These are phyloP conservation scores for Nebria brevicollis DNA, from an alignment of 2,888 invertebrate species.

Conservation along the genomic window DNA sequence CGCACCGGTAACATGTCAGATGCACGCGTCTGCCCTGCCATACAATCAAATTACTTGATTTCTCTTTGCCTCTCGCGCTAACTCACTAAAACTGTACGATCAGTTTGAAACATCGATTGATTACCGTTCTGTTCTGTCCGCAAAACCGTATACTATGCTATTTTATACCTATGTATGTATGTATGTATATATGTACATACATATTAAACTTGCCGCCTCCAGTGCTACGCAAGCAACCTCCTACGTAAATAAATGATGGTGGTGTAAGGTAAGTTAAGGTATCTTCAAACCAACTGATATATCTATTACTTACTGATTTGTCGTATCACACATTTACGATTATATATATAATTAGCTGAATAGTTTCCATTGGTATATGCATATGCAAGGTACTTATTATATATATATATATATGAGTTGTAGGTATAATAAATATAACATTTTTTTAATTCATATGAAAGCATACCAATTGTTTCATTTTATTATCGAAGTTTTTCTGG, in stretches of 20 bases:
- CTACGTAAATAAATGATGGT: too few species aligned
- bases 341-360: too few species aligned
- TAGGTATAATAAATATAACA: background rate
- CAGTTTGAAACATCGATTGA: constrained; percentile 1
- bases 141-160: background rate
- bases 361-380: background rate
- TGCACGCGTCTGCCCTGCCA: background rate
- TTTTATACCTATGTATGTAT: background rate
- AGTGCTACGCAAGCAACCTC: too few species aligned
- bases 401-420: background rate
- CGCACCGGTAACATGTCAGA: background rate
- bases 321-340: too few species aligned
- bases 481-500: constrained; percentile 39
- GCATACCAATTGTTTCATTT: constrained; percentile 39
- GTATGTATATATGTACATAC: background rate
- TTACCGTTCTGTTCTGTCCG: background rate
- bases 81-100: background rate
- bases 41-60: background rate
- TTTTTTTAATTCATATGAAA: constrained; percentile 17
- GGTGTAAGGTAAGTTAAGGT: too few species aligned
- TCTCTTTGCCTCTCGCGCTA: background rate
- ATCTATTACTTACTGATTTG: too few species aligned
- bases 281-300: too few species aligned
- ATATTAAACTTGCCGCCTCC: background rate
- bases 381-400: background rate